A percentile compares a stretch with the other conserved stretches of the same genome.
phyloP scores from a whole-genome alignment of 2,113 vertebrate genomes.

The Micronycteris hirsuta region DNA sequence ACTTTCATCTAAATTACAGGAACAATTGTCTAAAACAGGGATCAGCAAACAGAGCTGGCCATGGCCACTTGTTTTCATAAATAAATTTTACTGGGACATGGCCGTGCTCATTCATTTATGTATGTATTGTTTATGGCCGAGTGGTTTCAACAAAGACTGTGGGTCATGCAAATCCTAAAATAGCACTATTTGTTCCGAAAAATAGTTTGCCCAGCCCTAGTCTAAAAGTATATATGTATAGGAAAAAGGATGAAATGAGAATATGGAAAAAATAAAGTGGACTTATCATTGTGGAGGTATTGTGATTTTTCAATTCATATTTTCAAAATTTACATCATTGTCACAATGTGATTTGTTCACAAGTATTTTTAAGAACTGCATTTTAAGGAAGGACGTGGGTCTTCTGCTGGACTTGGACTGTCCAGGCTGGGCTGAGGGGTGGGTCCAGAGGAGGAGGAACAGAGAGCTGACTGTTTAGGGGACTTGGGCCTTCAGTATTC shows the following conservation, averaged over 20 bases:
- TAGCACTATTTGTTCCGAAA: background rate
- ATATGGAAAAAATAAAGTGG: background rate
- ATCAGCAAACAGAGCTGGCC: background rate
- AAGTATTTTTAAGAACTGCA: background rate
- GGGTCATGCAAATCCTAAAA: background rate
- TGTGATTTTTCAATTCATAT: background rate
- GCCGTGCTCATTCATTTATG: background rate
- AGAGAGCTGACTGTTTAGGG: background rate
- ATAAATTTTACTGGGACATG: slow-evolving; percentile 10
- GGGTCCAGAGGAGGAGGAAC: background rate
- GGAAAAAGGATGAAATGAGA: background rate
- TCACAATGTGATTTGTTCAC: background rate
- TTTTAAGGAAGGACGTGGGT: background rate
- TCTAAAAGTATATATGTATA: background rate
- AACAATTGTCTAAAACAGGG: background rate
- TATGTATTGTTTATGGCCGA: background rate
- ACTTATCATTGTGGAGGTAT: background rate
- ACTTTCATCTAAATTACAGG: background rate
- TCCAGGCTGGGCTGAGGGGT: background rate
- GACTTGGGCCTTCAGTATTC: background rate
- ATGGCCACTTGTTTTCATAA: background rate
- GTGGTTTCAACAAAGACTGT: background rate
- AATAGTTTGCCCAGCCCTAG: background rate
- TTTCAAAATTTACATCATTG: background rate
- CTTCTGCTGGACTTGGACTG: background rate